phyloP scores from a whole-genome alignment of 2,797 vertebrate genomes.

The Choloepus didactylus region DNA sequence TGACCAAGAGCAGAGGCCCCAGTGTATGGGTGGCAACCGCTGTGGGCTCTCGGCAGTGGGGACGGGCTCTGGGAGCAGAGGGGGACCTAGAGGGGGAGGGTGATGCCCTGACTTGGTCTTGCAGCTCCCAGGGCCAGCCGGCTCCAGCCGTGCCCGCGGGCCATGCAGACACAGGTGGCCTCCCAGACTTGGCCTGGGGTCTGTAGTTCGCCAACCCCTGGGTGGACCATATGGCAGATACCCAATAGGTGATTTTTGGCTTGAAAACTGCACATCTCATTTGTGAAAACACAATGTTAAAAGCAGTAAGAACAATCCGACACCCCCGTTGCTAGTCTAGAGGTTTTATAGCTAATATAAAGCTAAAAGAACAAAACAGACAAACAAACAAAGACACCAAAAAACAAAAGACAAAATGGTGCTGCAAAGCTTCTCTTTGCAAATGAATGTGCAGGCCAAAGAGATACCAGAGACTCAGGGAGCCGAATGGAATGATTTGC shows the following conservation, averaged over 20 bases:
- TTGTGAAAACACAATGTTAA: conserved; percentile 77
- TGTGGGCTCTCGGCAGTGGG: neutral
- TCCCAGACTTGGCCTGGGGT: neutral
- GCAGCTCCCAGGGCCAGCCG: neutral
- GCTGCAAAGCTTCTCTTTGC: conserved; percentile 74
- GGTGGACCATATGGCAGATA: neutral
- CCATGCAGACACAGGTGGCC: neutral
- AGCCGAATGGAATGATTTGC: conserved; percentile 55
- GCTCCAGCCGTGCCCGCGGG: neutral
- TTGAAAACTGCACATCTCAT: conserved; percentile 67
- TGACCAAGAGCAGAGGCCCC: neutral
- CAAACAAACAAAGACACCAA: too few species aligned
- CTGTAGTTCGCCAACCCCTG: neutral
- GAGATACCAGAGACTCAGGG: conserved; percentile 29
- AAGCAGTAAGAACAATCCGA: conserved; percentile 75
- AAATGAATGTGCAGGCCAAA: conserved; percentile 62
- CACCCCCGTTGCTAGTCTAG: conserved; percentile 55
- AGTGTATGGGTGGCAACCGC: neutral
- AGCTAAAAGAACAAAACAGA: neutral
- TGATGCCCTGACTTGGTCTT: neutral
- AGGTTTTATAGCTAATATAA: conserved; percentile 71
- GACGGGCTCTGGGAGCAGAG: neutral
- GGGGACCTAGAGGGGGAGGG: neutral
- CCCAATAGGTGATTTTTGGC: conserved; percentile 54
- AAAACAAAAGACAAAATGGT: conserved; percentile 10